Conservation (phyloP, 37 sponge, comb jelly and placozoan species). For the Petrosia ficiformis region DNA sequence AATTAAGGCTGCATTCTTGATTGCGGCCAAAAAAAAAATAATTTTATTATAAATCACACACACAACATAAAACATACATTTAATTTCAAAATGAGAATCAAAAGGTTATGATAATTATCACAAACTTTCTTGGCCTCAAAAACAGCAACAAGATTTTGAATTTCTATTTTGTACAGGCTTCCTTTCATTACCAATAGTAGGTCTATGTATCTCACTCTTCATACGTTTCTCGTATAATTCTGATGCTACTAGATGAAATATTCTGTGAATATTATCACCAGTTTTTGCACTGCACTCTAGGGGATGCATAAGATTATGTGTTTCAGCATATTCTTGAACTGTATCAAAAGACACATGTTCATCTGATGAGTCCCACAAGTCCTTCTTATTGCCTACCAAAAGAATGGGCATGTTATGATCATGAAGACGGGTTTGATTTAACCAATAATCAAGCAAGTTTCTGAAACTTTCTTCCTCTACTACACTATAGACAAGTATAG, state of each 20-base stretch:
- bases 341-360: not conserved
- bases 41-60: no score
- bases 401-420: constrained; percentile 21
- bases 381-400: constrained; percentile 58
- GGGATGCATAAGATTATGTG: not conserved
- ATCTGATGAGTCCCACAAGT: not conserved
- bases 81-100: no score
- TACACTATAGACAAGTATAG: constrained; percentile 71
- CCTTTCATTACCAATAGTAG: no score
- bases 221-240: not conserved
- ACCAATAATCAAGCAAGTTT: not conserved
- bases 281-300: not conserved
- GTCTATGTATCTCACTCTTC: no score
- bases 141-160: no score
- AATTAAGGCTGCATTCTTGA: no score
- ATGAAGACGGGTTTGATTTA: not conserved
- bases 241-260: not conserved
- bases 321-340: not conserved
- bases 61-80: no score
- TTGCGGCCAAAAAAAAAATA: no score
- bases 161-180: no score
- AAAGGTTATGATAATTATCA: no score
- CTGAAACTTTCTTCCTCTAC: constrained; percentile 30
- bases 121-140: no score
- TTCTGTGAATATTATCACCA: not conserved